phyloP scores from a whole-genome alignment of 2,113 vertebrate genomes.

The Rhodinocichla rosea region DNA sequence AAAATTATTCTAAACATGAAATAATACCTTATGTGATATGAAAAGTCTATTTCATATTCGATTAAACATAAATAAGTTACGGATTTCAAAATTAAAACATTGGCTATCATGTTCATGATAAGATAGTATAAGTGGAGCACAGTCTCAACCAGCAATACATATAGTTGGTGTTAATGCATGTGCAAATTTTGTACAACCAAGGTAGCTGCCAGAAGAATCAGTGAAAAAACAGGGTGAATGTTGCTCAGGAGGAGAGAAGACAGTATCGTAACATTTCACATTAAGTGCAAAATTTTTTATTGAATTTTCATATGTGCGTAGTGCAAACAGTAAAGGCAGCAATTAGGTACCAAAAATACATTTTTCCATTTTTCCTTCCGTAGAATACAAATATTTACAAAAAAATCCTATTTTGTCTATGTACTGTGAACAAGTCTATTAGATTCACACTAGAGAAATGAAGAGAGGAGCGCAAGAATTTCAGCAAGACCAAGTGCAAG shows the following conservation, averaged over 20 bases:
- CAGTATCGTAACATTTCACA: background rate
- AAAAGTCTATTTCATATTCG: background rate
- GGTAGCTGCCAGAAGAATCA: background rate
- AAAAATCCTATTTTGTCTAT: background rate
- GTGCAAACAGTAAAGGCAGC: background rate
- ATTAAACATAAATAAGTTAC: background rate
- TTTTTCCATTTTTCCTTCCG: background rate
- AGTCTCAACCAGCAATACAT: background rate
- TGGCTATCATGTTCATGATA: background rate
- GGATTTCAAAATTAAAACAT: background rate
- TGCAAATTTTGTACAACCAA: background rate
- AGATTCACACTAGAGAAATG: background rate
- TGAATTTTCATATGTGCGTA: background rate
- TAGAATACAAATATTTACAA: background rate
- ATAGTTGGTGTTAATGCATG: fast-evolving
- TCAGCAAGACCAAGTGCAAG: background rate
- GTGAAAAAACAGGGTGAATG: background rate
- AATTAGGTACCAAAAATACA: background rate
- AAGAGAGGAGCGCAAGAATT: background rate
- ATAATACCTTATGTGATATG: background rate
- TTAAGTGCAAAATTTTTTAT: background rate
- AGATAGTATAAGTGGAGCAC: background rate
- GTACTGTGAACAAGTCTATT: background rate
- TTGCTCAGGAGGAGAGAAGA: background rate
- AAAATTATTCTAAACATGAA: background rate